phyloP scores from a whole-genome alignment of 2,888 invertebrate species.

The Aphodius granarius region DNA sequence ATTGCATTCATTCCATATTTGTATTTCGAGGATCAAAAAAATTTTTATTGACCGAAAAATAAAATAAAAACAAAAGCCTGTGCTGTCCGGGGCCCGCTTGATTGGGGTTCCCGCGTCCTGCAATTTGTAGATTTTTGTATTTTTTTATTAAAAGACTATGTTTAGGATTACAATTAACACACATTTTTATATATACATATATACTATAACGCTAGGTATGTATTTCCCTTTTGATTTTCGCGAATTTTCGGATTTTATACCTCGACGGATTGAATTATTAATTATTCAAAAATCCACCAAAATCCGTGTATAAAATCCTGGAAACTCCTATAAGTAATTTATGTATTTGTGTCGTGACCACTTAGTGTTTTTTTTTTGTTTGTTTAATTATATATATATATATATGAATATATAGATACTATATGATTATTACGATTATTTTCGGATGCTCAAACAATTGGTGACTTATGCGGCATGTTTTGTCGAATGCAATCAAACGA shows the following conservation, averaged over 20 bases:
- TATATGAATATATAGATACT: neutral
- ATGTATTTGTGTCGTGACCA: constrained; percentile 18
- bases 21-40: constrained; percentile 40
- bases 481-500: constrained; percentile 20
- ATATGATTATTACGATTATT: neutral
- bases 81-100: constrained; percentile 4
- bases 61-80: constrained; percentile 25
- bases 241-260: constrained; percentile 29
- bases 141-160: constrained; percentile 51
- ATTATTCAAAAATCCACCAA: neutral
- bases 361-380: constrained; percentile 24
- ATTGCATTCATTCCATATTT: constrained; percentile 50
- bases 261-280: neutral
- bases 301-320: neutral
- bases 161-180: constrained; percentile 42
- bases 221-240: neutral
- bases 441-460: neutral
- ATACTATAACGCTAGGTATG: constrained; percentile 29
- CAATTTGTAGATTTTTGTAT: constrained; percentile 54
- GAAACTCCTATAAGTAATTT: neutral
- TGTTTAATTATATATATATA: neutral
- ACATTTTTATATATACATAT: constrained; percentile 33
- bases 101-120: constrained; percentile 15
- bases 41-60: constrained; percentile 13
- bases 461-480: neutral